These are phyloP conservation scores for Dunckerocampus dactyliophorus DNA, from an alignment of 2,113 vertebrate genomes.

Conservation along the genomic window DNA sequence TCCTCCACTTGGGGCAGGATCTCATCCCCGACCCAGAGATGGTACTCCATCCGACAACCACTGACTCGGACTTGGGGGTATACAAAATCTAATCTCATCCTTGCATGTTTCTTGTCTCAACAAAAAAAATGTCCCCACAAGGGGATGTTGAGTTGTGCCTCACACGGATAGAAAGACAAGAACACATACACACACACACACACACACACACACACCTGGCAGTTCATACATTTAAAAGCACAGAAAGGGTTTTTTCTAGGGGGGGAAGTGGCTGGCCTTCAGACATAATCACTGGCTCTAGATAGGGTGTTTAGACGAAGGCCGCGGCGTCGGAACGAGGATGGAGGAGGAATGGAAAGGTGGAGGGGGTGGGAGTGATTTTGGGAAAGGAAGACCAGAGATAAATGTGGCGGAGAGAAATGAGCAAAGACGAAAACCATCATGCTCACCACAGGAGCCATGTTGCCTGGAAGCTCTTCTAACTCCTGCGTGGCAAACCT, in stretches of 20 bases:
- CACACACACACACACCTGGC: slow-evolving; percentile 9
- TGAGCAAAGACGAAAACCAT: background rate
- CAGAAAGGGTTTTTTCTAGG: slow-evolving; percentile 7
- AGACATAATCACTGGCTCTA: slow-evolving; percentile 4
- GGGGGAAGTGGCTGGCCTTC: background rate
- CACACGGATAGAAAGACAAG: no score
- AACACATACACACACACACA: slow-evolving; percentile 18
- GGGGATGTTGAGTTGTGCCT: no score
- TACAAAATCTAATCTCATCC: no score
- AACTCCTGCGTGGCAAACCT: no score
- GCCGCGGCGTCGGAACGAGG: background rate
- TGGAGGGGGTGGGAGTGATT: background rate
- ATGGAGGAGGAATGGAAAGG: background rate
- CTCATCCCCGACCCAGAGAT: no score
- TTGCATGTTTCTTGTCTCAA: no score
- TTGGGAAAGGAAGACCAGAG: background rate
- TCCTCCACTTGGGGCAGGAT: no score
- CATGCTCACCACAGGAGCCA: no score
- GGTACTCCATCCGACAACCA: no score
- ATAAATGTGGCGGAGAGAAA: background rate
- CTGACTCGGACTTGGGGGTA: no score
- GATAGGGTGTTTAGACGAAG: background rate
- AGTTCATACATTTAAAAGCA: slow-evolving; percentile 31
- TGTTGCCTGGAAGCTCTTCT: no score
- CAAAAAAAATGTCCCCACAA: no score